Evolutionary conservation across 1,140 invertebrate genomes (phyloP).

Genomic region (Idris sp.): DNA sequence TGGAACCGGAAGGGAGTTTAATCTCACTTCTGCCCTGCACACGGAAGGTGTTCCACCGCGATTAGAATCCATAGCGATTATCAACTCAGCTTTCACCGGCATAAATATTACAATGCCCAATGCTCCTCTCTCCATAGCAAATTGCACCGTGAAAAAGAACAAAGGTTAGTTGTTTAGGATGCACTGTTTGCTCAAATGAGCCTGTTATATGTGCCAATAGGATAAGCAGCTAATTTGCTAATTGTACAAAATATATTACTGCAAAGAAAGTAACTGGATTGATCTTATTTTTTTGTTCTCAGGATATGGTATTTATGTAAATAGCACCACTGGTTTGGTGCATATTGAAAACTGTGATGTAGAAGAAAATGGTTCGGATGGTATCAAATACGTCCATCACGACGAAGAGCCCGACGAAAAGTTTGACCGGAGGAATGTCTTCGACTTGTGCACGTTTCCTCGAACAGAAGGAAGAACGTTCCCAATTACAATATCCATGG

Average conservation of each 20-base stretch:
- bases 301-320: slow-evolving; percentile 93
- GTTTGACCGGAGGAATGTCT: slow-evolving; percentile 84
- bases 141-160: slow-evolving; percentile 90
- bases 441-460: slow-evolving; percentile 90
- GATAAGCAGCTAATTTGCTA: no score
- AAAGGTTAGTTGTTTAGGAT: slow-evolving; percentile 79
- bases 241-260: no score
- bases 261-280: background rate
- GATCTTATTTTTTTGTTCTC: background rate
- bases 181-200: no score
- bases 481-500: slow-evolving; percentile 86
- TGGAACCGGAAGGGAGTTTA: slow-evolving; percentile 88
- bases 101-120: slow-evolving; percentile 92
- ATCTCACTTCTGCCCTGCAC: slow-evolving; percentile 91
- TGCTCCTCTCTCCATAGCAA: slow-evolving; percentile 88
- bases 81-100: slow-evolving; percentile 92
- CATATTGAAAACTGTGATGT: slow-evolving; percentile 85
- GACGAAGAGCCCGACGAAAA: slow-evolving; percentile 86
- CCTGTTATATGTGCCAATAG: no score
- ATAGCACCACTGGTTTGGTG: slow-evolving; percentile 88
- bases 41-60: slow-evolving; percentile 91
- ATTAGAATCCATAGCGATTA: slow-evolving; percentile 88
- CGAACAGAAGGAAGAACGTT: slow-evolving; percentile 89
- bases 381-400: slow-evolving; percentile 89
- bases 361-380: slow-evolving; percentile 90